These are phyloP conservation scores for Hypothenemus hampei DNA, from an alignment of 1,140 invertebrate species.

Conservation along the genomic window DNA sequence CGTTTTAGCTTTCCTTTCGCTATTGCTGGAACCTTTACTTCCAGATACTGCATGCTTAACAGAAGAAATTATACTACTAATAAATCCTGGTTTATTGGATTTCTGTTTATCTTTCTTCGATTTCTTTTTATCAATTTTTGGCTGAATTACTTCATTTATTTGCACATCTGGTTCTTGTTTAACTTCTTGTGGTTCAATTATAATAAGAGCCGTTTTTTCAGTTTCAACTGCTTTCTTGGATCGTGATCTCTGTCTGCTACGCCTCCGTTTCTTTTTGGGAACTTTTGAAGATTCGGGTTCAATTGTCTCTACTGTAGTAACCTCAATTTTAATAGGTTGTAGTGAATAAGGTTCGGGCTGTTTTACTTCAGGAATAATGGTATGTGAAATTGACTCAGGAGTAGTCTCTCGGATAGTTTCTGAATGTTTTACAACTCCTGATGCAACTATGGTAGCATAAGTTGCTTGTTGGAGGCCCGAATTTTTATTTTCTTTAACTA, in stretches of 20 bases:
- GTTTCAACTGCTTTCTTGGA: conserved; percentile 22
- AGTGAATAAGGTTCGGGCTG: too few species aligned
- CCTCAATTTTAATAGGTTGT: too few species aligned
- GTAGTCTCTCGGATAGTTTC: too few species aligned
- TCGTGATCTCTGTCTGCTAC: conserved; percentile 36
- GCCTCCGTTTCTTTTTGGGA: conserved; percentile 35
- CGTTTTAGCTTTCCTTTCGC: conserved; percentile 12
- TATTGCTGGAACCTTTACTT: conserved; percentile 21
- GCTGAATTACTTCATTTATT: background rate
- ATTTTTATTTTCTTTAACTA: conserved; percentile 1
- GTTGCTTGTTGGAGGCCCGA: conserved; percentile 7
- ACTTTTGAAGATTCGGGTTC: background rate
- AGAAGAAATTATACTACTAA: conserved; percentile 34
- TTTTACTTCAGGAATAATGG: too few species aligned
- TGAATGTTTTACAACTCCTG: too few species aligned
- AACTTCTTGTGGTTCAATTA: background rate
- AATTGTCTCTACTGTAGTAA: conserved; percentile 18
- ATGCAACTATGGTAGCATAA: conserved; percentile 26
- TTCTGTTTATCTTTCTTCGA: conserved; percentile 28
- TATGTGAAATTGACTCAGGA: too few species aligned
- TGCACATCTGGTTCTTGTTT: background rate
- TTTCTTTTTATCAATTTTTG: conserved; percentile 14
- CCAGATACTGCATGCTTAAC: conserved; percentile 36
- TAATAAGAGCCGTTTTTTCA: background rate
- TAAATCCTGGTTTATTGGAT: conserved; percentile 22